Conservation (phyloP, 2,797 vertebrate species). For the Danio kyathit region DNA sequence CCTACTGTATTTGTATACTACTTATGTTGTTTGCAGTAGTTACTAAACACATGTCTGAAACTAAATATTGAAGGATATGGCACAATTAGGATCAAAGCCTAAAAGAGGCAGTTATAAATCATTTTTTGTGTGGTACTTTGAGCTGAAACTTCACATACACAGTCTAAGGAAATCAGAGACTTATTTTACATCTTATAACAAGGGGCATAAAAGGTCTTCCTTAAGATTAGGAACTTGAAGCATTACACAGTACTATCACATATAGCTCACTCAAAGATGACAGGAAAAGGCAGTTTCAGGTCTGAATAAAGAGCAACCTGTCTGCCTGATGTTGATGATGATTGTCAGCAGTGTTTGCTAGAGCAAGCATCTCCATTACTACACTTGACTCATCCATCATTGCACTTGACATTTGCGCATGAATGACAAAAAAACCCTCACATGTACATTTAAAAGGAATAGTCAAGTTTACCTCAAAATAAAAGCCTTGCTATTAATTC, state of each 20-base stretch:
- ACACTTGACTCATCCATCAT: constrained; percentile 16
- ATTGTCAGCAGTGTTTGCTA: constrained; percentile 8
- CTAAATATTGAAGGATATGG: no score
- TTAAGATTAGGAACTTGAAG: neutral
- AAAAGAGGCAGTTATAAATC: no score
- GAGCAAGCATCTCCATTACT: neutral
- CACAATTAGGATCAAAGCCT: no score
- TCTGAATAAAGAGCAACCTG: neutral
- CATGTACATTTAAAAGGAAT: neutral
- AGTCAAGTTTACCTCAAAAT: neutral
- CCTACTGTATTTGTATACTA: no score
- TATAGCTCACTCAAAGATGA: neutral
- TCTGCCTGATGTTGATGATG: neutral
- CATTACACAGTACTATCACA: neutral
- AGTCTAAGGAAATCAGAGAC: no score
- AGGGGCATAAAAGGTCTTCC: no score
- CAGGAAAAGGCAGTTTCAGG: neutral
- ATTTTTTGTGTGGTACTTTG: no score
- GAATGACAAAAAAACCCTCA: neutral
- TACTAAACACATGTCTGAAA: no score
- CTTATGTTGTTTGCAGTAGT: no score
- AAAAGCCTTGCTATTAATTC: no score
- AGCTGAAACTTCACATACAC: no score
- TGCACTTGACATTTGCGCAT: neutral
- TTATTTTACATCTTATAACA: no score